Evolutionary conservation across 2,888 invertebrate species (phyloP).

Genomic region (Ormyrus thymus): DNA sequence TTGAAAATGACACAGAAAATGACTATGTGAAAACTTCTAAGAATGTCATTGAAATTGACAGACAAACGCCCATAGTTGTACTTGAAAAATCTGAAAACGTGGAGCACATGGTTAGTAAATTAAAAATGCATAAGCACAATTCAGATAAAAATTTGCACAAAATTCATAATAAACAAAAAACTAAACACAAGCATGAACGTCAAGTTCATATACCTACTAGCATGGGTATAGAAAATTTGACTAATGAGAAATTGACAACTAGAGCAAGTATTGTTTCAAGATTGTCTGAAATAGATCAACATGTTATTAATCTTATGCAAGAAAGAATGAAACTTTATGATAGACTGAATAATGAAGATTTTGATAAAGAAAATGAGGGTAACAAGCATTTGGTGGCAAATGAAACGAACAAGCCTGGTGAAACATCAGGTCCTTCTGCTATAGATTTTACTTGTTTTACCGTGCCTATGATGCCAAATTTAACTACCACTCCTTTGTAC

Average conservation of each 20-base stretch:
- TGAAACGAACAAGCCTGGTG: neutral
- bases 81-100: slow-evolving; percentile 57
- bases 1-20: neutral
- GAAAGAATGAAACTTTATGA: slow-evolving; percentile 79
- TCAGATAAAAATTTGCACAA: slow-evolving; percentile 58
- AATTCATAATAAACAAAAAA: slow-evolving; percentile 59
- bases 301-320: slow-evolving; percentile 78
- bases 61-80: slow-evolving; percentile 56
- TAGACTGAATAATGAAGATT: slow-evolving; percentile 74
- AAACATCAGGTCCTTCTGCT: neutral
- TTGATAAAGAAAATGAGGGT: slow-evolving; percentile 33
- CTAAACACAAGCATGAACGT: slow-evolving; percentile 57
- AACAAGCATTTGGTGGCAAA: slow-evolving; percentile 4
- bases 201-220: neutral
- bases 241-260: slow-evolving; percentile 58
- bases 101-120: slow-evolving; percentile 50
- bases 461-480: slow-evolving; percentile 23
- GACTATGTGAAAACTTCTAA: neutral
- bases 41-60: slow-evolving; percentile 6
- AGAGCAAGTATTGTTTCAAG: slow-evolving; percentile 75
- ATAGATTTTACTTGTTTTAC: slow-evolving; percentile 26
- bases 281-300: slow-evolving; percentile 80
- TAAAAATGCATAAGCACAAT: slow-evolving; percentile 5
- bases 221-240: slow-evolving; percentile 19
- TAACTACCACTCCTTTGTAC: slow-evolving; percentile 3